Evolutionary conservation across 2,888 invertebrate genomes (phyloP).

Genomic region (Uropetala carovei): DNA sequence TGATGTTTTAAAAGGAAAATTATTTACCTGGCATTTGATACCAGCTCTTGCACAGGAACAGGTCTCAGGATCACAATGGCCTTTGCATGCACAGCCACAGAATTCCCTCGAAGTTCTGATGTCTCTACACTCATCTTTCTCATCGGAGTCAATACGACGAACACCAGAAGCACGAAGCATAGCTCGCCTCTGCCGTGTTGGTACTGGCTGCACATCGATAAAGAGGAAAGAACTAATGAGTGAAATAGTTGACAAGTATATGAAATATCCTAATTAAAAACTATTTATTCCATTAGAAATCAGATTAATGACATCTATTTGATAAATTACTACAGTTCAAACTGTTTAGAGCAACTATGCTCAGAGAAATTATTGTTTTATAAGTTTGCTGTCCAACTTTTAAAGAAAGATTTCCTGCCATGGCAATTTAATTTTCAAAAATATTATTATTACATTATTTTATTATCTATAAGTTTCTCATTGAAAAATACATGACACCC

Average conservation of each 20-base stretch:
- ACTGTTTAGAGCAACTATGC: too few species aligned
- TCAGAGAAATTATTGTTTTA: too few species aligned
- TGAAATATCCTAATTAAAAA: constrained; percentile 7
- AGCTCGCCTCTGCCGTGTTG: constrained; percentile 92
- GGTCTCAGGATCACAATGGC: constrained; percentile 95
- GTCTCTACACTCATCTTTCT: constrained; percentile 95
- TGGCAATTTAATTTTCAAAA: too few species aligned
- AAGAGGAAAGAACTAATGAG: constrained; percentile 28
- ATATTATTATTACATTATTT: too few species aligned
- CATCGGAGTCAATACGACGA: constrained; percentile 92
- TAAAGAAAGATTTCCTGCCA: too few species aligned
- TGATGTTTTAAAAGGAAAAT: not conserved
- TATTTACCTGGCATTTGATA: constrained; percentile 92
- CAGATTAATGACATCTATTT: not conserved
- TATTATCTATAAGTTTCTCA: too few species aligned
- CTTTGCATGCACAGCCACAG: constrained; percentile 95
- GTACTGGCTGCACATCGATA: constrained; percentile 84
- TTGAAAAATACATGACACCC: too few species aligned
- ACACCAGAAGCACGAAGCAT: constrained; percentile 95
- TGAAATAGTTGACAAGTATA: not conserved
- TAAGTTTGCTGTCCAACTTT: too few species aligned
- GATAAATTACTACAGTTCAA: not conserved
- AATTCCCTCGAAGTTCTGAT: constrained; percentile 94
- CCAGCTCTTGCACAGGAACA: constrained; percentile 96
- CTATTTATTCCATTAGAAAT: not conserved